Base-by-base conservation (phyloP, 2,113 vertebrate species). In the Pterocles orientalis region DNA sequence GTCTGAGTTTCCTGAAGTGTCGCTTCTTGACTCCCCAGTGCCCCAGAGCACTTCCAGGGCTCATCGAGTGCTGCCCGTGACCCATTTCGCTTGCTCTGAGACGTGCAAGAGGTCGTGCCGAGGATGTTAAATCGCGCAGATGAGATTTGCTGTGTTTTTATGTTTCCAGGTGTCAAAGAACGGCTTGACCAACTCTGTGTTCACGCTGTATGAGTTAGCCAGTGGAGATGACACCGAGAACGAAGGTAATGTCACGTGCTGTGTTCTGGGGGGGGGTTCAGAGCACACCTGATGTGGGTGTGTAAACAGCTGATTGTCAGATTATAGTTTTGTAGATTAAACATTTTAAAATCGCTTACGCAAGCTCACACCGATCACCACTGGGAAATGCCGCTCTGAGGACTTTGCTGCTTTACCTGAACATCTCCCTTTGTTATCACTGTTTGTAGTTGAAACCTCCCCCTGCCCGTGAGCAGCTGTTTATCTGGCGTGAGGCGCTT, bases 141-240 rank as follows among this genome's bases (percentile, higher is more conserved):
- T 0, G 0, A n/a, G 29, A 14, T 39, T 65, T 86, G 25, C 50
- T 66, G 0, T 18, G 0, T 34, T 70, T 88, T 85, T 8, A 1
- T 83, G 13, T 88, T 91, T 90, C 45, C 80, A 99, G 99, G 98
- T 99, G 91, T 99, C 98, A 10, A 99, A 94, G 98, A 99, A 98
- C 6, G 99, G 99, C 53, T 98, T 99, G 98, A 98, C 98, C 94
- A 99, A 99, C 97, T 98, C 99, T 1, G 99, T 99, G 48, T 99
- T 99, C 95, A 99, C 99, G 0, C 97, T 99, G 50, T 99, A 99
- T 18, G 99, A 99, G 39, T 92, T 99, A 77, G 97, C 97, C 69
- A 99, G 98, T 4, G 99, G 99, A 2, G 99, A 99, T 20, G 99
- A 99, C 85, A 99, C 99, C 4, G 98, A 98, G 91, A 98, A 97